A percentile compares a stretch with the other conserved stretches of the same genome.
phyloP scores from a whole-genome alignment of 2,113 vertebrate genomes.

The Tupaia tana region DNA sequence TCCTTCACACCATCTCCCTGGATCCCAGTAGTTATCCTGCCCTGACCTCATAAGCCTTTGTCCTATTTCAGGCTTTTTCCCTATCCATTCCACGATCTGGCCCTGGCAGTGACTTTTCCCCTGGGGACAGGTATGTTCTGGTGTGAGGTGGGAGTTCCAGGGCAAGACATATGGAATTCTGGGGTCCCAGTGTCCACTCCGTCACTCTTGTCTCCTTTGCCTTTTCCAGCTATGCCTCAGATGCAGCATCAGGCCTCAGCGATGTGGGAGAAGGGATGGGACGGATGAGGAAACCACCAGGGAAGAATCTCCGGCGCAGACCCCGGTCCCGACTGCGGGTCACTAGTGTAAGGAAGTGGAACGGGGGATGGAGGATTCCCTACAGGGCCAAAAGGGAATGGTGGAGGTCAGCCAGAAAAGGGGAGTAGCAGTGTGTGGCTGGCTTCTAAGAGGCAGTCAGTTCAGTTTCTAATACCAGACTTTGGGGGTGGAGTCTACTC shows the following conservation, averaged over 20 bases:
- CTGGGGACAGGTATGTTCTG: slow-evolving; percentile 91
- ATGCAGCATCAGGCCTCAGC: slow-evolving; percentile 93
- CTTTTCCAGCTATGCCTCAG: slow-evolving; percentile 90
- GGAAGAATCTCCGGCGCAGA: slow-evolving; percentile 90
- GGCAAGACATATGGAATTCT: neutral
- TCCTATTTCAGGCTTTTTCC: slow-evolving; percentile 75
- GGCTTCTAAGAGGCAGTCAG: neutral
- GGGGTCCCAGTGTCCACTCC: neutral
- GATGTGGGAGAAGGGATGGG: slow-evolving; percentile 91
- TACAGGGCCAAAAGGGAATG: neutral
- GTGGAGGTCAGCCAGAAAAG: neutral
- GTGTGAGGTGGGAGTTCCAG: neutral
- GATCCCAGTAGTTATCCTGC: neutral
- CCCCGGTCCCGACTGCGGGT: slow-evolving; percentile 92
- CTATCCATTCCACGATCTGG: slow-evolving; percentile 73
- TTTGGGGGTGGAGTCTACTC: neutral
- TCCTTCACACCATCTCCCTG: neutral
- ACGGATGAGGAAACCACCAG: slow-evolving; percentile 73
- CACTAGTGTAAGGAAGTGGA: slow-evolving; percentile 88
- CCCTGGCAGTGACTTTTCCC: slow-evolving; percentile 88
- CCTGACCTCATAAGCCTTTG: neutral
- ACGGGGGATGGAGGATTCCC: neutral
- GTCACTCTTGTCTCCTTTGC: neutral
- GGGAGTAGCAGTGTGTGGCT: neutral
- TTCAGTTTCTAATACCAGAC: neutral